phyloP scores from a whole-genome alignment of 1,140 invertebrate genomes.

The Pseudomyrmex gracilis region DNA sequence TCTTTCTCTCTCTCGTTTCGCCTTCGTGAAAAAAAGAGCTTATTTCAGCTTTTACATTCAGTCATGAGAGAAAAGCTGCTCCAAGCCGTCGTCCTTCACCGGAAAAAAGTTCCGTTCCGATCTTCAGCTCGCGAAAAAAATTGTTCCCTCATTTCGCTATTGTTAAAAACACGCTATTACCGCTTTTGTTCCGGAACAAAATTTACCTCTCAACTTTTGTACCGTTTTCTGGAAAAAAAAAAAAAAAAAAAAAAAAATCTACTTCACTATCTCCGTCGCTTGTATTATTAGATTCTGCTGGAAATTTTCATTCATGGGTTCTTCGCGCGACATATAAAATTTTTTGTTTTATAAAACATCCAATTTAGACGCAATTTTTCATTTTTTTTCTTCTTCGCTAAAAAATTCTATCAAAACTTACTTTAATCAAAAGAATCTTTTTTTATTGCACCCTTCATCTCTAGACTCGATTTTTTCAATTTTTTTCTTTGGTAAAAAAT shows the following conservation, averaged over 20 bases:
- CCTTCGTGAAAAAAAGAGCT: constrained; percentile 19
- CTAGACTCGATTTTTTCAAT: no score
- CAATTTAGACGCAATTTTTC: background rate
- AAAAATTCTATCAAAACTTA: no score
- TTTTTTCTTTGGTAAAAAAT: no score
- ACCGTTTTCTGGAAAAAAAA: background rate
- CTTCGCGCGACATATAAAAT: background rate
- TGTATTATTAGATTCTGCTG: background rate
- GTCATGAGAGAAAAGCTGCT: background rate
- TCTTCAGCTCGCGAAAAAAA: background rate
- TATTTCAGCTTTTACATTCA: background rate
- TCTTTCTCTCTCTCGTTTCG: background rate
- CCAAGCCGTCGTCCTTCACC: background rate
- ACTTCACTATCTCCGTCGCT: background rate
- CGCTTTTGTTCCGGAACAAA: background rate
- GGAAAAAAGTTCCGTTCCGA: constrained; percentile 17
- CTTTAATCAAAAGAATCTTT: no score
- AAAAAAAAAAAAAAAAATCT: constrained; percentile 19
- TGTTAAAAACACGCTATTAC: constrained; percentile 11
- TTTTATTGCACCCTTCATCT: no score
- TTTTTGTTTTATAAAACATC: constrained; percentile 16
- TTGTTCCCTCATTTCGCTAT: background rate
- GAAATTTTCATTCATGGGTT: background rate
- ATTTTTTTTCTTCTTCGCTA: background rate
- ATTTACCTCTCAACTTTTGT: constrained; percentile 20